phyloP scores from a whole-genome alignment of 2,113 vertebrate genomes.

The Trogon melanurus region DNA sequence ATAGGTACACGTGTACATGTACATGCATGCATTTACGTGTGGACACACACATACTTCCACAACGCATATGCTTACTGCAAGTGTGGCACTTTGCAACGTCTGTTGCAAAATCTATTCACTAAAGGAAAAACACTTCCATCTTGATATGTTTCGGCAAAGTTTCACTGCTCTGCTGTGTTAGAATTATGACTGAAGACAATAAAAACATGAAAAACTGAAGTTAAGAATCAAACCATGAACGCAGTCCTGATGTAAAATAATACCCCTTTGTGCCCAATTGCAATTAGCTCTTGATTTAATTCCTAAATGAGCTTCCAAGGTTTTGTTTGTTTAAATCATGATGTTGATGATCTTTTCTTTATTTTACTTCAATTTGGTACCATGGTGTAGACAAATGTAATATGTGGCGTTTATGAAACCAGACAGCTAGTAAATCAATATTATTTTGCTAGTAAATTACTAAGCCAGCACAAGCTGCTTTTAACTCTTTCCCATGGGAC shows the following conservation, averaged over 20 bases:
- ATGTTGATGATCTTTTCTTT: conserved; percentile 38
- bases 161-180: not conserved
- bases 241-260: not conserved
- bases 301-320: conserved; percentile 33
- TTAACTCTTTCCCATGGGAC: conserved; percentile 75
- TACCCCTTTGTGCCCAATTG: not conserved
- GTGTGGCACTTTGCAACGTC: not conserved
- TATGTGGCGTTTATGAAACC: conserved; percentile 61
- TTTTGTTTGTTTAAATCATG: conserved; percentile 48
- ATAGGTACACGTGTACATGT: not conserved
- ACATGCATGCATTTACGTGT: not conserved
- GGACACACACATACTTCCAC: not conserved
- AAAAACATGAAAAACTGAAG: not conserved
- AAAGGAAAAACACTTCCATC: not conserved
- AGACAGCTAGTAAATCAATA: conserved; percentile 75
- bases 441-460: conserved; percentile 72
- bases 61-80: not conserved
- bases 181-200: not conserved
- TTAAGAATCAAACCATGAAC: not conserved
- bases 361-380: conserved; percentile 50
- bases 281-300: conserved; percentile 51
- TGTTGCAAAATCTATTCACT: not conserved
- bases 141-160: not conserved
- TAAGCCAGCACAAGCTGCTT: conserved; percentile 42
- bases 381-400: conserved; percentile 50